phyloP scores from a whole-genome alignment of 2,797 vertebrate genomes.

The Chlorospingus semifuscus region DNA sequence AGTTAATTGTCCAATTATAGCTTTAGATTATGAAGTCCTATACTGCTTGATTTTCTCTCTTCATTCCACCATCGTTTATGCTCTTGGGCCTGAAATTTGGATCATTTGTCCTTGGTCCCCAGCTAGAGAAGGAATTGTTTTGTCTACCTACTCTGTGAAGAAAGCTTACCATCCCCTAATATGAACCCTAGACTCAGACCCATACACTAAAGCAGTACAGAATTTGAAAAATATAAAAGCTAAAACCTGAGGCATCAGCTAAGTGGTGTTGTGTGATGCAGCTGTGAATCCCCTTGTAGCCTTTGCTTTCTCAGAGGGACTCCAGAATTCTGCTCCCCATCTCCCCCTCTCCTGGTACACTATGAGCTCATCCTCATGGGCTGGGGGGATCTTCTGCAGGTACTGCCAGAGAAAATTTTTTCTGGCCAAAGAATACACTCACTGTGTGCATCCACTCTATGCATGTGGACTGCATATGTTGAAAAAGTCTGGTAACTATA shows the following conservation, averaged over 20 bases:
- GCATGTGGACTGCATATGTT: not conserved
- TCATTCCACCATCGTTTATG: not conserved
- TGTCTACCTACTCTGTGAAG: not conserved
- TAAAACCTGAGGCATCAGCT: not conserved
- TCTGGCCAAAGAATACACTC: not conserved
- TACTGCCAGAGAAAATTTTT: not conserved
- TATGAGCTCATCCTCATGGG: not conserved
- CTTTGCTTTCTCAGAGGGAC: not conserved
- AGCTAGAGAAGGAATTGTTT: not conserved
- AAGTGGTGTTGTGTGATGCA: not conserved
- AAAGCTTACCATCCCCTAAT: not conserved
- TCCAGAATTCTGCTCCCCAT: not conserved
- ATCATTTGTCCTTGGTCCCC: not conserved
- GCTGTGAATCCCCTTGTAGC: not conserved
- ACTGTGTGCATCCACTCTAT: not conserved
- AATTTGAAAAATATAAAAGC: not conserved
- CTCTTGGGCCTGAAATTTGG: not conserved
- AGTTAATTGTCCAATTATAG: not conserved
- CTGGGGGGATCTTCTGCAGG: not conserved
- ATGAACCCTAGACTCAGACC: not conserved
- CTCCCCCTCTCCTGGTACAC: not conserved
- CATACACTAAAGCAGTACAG: not conserved
- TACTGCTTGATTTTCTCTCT: not conserved
- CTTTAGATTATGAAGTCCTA: not conserved
- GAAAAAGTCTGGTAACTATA: not conserved